These are phyloP conservation scores for Coelogynopora nodosa DNA, from an alignment of 2,888 invertebrate species.

Conservation along the genomic window DNA sequence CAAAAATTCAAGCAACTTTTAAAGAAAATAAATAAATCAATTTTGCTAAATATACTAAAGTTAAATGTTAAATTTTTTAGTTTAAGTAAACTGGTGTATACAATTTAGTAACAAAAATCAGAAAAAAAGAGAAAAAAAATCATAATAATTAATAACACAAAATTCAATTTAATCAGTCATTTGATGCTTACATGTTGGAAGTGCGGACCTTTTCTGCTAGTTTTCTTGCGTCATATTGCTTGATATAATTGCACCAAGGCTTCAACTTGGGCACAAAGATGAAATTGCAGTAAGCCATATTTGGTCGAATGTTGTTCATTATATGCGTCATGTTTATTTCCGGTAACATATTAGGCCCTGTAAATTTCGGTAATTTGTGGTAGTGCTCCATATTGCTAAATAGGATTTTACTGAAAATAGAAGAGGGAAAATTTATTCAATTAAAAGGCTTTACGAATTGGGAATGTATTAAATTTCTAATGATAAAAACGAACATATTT, in stretches of 20 bases:
- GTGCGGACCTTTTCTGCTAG: background rate
- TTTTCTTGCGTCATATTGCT: background rate
- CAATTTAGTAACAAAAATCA: too few species aligned
- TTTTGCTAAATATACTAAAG: too few species aligned
- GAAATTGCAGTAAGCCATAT: slow-evolving; percentile 36
- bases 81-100: too few species aligned
- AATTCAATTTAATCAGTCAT: too few species aligned
- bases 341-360: slow-evolving; percentile 38
- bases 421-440: background rate
- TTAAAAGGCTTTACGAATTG: background rate
- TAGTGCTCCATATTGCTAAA: slow-evolving; percentile 39
- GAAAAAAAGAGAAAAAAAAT: too few species aligned
- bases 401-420: background rate
- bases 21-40: too few species aligned
- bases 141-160: too few species aligned
- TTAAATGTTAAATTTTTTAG: too few species aligned
- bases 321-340: slow-evolving; percentile 26
- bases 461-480: background rate
- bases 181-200: too few species aligned
- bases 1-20: too few species aligned
- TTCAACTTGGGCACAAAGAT: background rate
- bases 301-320: slow-evolving; percentile 30
- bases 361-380: background rate
- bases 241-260: slow-evolving; percentile 33
- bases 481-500: background rate